Conservation (phyloP, 1,140 invertebrate species). For the Tetragonula clypearis region DNA sequence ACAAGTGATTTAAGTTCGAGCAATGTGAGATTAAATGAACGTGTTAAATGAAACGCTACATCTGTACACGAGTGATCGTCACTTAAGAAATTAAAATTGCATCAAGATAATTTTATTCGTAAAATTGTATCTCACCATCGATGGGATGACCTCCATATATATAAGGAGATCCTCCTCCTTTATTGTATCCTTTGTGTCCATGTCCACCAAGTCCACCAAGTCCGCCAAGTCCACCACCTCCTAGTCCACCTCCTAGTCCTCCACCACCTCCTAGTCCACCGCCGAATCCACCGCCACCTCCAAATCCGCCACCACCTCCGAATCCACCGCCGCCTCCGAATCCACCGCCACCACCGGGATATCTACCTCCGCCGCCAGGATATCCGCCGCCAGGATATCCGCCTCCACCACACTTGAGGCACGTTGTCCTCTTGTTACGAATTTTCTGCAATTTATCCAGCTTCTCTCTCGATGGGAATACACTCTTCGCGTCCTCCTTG, state of each 20-base stretch:
- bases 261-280: no score
- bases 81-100: background rate
- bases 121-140: background rate
- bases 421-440: slow-evolving; percentile 70
- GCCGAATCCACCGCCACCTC: background rate
- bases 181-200: background rate
- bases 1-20: no score
- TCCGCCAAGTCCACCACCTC: background rate
- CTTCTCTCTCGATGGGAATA: slow-evolving; percentile 28
- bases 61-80: background rate
- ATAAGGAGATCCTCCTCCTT: background rate
- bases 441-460: slow-evolving; percentile 62
- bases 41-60: background rate
- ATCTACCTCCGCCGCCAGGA: background rate
- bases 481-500: slow-evolving; percentile 45
- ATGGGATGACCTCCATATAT: background rate
- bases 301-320: background rate
- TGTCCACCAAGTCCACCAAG: slow-evolving; percentile 14
- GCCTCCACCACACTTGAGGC: slow-evolving; percentile 64
- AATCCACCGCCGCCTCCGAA: slow-evolving; percentile 16
- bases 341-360: slow-evolving; percentile 30
- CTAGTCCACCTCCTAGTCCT: background rate
- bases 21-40: background rate
- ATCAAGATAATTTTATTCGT: background rate
- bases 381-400: slow-evolving; percentile 44